Base-by-base conservation (phyloP, 2,113 vertebrate genomes). In the Megaceryle maxima region DNA sequence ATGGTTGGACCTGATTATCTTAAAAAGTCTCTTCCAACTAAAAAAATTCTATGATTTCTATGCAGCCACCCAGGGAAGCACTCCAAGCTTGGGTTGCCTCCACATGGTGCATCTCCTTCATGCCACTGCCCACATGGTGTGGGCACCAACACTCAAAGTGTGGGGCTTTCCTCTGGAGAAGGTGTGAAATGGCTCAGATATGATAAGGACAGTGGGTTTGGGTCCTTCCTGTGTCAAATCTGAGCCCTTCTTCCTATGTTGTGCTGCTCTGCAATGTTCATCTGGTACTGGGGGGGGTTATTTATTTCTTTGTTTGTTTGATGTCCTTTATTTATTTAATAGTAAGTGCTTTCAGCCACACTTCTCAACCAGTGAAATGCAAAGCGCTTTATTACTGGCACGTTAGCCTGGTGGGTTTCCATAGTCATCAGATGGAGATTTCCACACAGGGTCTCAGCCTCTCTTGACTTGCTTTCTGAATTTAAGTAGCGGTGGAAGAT, bases 261-360 rank as follows among this genome's bases (percentile, higher is more conserved):
- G 1, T 11, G 31, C n/a, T 1, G 1, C 44, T 73, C 35, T 62
- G 55, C 14, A 20, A 15, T 5, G 5, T 25, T 13, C 0, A 0
- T 26, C 26, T 64, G 29, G 28, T 56, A 57, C 48, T 85, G 10
- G 4, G 31, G 29, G 29, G 46, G 67, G 39, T 26, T 78, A 28
- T 41, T n/a, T 11, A 2, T 43, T 43, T 10, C 1, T 37, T 50
- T 48, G 14, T 24, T 33, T 41, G 10, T 48, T 39, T 25, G 24
- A 14, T 51, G 50, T 11, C 59, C 10, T 31, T 56, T 56, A 31
- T 67, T 55, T 21, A n/a, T 75, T 53, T 68, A 43, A 50, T 43
- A 66, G 24, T 14, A 25, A 60, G 20, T 76, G n/a, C 22, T 69
- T 88, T 80, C 37, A 62, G 63, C 28, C 35, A 25, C 13, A 4